A percentile compares a stretch with the other conserved stretches of the same genome.
Conservation (phyloP, 1,140 invertebrate species). For the Calosoma granatense region DNA sequence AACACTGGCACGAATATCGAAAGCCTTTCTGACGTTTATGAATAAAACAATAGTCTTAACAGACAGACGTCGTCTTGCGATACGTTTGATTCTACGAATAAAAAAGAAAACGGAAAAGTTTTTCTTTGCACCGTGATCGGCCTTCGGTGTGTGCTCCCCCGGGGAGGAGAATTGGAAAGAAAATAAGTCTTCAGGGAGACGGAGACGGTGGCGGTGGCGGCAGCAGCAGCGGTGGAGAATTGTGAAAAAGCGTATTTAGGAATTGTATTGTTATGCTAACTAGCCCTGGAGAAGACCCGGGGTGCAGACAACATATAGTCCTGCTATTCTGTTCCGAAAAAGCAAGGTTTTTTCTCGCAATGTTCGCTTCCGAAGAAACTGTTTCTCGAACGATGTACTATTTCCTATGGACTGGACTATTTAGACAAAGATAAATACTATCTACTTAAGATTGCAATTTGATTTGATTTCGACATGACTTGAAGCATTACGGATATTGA, state of each 20-base stretch:
- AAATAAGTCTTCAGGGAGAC: slow-evolving; percentile 7
- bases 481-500: too few species aligned
- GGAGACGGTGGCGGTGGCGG: not conserved
- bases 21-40: slow-evolving; percentile 10
- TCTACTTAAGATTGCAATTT: too few species aligned
- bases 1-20: not conserved
- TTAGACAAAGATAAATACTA: too few species aligned
- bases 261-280: slow-evolving; percentile 12
- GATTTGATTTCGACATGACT: too few species aligned
- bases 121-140: slow-evolving; percentile 5
- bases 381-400: too few species aligned
- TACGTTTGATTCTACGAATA: slow-evolving; percentile 11
- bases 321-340: not conserved
- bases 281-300: not conserved
- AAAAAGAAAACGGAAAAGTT: slow-evolving; percentile 5
- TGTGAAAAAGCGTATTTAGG: slow-evolving; percentile 12
- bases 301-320: not conserved
- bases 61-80: slow-evolving; percentile 7
- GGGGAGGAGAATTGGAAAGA: not conserved
- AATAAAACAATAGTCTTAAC: slow-evolving; percentile 13
- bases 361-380: too few species aligned
- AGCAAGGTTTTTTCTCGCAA: not conserved
- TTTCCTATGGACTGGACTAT: too few species aligned
- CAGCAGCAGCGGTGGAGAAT: not conserved
- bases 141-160: too few species aligned